phyloP scores from a whole-genome alignment of 2,888 invertebrate genomes.

The Dione juno region DNA sequence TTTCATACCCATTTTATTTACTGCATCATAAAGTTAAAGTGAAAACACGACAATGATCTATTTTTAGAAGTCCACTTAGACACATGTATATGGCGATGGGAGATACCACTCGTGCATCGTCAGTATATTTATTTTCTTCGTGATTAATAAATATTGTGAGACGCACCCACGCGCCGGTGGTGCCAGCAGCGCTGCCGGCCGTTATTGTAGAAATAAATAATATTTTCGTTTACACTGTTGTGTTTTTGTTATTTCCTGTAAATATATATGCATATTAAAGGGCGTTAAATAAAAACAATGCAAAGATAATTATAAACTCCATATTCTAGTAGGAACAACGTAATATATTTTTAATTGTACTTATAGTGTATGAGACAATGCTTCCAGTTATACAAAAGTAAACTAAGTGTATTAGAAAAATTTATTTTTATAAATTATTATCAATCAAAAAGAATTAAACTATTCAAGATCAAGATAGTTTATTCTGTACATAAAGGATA shows the following conservation, averaged over 20 bases:
- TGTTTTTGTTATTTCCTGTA: slow-evolving; percentile 53
- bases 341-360: too few species aligned
- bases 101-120: slow-evolving; percentile 64
- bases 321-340: too few species aligned
- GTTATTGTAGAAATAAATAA: slow-evolving; percentile 82
- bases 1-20: slow-evolving; percentile 71
- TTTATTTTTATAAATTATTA: too few species aligned
- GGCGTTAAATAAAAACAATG: too few species aligned
- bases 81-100: slow-evolving; percentile 68
- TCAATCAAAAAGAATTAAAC: too few species aligned
- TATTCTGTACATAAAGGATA: too few species aligned
- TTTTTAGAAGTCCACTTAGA: slow-evolving; percentile 73
- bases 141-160: slow-evolving; percentile 79
- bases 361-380: too few species aligned
- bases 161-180: slow-evolving; percentile 71
- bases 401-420: too few species aligned
- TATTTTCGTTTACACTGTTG: slow-evolving; percentile 81
- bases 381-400: too few species aligned
- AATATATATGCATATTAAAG: background rate
- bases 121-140: slow-evolving; percentile 76
- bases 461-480: too few species aligned
- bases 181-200: slow-evolving; percentile 63
- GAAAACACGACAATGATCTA: slow-evolving; percentile 66
- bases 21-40: slow-evolving; percentile 63
- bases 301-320: too few species aligned